Conservation (phyloP, 2,888 invertebrate species). For the Watsonalla cultraria region DNA sequence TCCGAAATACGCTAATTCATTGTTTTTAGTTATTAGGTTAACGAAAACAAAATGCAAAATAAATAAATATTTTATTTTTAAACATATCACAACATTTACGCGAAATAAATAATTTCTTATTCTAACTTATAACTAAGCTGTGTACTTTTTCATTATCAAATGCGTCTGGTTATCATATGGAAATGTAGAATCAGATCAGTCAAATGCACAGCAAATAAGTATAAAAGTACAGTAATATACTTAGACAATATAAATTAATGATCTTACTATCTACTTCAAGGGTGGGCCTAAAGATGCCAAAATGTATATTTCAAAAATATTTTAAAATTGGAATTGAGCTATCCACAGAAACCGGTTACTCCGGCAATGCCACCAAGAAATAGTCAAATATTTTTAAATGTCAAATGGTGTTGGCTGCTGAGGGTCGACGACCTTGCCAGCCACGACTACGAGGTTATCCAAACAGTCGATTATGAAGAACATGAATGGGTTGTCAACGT, state of each 20-base stretch:
- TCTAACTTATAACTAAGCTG: constrained; percentile 58
- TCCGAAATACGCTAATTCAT: neutral
- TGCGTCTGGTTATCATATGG: constrained; percentile 63
- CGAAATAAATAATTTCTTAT: constrained; percentile 59
- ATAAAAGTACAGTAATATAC: constrained; percentile 6
- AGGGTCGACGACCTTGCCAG: constrained; percentile 79
- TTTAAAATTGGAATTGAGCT: constrained; percentile 9
- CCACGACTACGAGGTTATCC: constrained; percentile 78
- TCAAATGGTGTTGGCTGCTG: constrained; percentile 48
- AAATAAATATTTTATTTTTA: constrained; percentile 64
- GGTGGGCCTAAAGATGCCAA: constrained; percentile 17
- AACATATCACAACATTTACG: constrained; percentile 57
- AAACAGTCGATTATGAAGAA: constrained; percentile 80
- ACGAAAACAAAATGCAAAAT: constrained; percentile 14
- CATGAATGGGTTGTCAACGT: constrained; percentile 80
- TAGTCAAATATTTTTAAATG: constrained; percentile 22
- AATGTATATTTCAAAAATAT: constrained; percentile 8
- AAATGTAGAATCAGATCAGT: constrained; percentile 16
- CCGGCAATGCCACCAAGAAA: neutral
- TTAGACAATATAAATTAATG: constrained; percentile 3
- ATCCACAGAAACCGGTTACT: constrained; percentile 10
- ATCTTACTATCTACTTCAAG: constrained; percentile 19
- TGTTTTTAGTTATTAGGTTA: neutral
- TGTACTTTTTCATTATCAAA: constrained; percentile 78
- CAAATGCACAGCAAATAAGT: constrained; percentile 26